These are phyloP conservation scores for Xenopus borealis DNA, from an alignment of 2,113 vertebrate genomes.

Conservation along the genomic window DNA sequence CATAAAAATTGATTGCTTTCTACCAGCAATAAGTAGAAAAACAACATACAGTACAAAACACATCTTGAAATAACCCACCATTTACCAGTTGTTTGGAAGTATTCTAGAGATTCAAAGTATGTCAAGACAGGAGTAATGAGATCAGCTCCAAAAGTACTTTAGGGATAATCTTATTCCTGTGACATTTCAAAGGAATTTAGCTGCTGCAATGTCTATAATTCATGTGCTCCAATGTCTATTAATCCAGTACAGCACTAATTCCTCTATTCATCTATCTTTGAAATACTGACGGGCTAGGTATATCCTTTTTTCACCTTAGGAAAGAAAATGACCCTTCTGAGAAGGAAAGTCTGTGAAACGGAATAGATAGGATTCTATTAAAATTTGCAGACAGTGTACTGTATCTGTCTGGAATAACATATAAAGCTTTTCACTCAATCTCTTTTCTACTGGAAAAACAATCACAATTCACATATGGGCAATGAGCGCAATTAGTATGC, in stretches of 20 bases:
- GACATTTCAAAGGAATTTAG: too few relatives aligned
- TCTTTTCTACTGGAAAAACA: not conserved
- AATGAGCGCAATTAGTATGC: not conserved
- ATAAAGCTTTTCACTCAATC: conserved; percentile 6
- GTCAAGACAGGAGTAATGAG: not conserved
- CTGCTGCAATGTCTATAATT: conserved; percentile 17
- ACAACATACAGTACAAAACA: conserved; percentile 4
- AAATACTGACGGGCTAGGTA: not conserved
- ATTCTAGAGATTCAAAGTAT: conserved; percentile 18
- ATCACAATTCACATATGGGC: not conserved
- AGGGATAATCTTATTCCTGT: conserved; percentile 34
- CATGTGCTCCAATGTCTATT: conserved; percentile 25
- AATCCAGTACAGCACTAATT: conserved; percentile 35
- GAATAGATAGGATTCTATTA: not conserved
- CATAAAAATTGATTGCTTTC: too few relatives aligned
- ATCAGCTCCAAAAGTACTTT: conserved; percentile 20
- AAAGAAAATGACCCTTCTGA: not conserved
- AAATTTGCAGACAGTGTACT: conserved; percentile 2
- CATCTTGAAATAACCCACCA: not conserved
- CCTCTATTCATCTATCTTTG: conserved; percentile 24
- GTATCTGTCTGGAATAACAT: conserved; percentile 13
- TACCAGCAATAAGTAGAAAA: not conserved
- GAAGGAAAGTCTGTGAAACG: not conserved
- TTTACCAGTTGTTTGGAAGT: conserved; percentile 20
- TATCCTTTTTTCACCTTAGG: not conserved